These are phyloP conservation scores for Drosophila kambysellisi DNA, from an alignment of 2,888 invertebrate species.

Conservation along the genomic window DNA sequence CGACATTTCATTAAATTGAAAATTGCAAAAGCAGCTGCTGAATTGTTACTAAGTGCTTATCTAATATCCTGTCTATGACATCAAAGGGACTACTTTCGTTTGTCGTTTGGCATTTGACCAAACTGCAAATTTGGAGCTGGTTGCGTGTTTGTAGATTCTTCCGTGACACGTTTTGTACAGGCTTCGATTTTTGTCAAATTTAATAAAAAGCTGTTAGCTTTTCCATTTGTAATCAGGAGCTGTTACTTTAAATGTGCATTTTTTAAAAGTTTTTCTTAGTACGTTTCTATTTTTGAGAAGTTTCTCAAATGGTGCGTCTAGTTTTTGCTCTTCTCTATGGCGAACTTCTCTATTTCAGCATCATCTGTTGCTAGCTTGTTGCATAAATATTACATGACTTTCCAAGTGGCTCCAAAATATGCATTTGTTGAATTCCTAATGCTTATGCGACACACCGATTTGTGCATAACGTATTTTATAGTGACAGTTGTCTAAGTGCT, in stretches of 20 bases:
- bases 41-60: constrained; percentile 23
- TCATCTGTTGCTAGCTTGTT: constrained; percentile 10
- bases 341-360: not conserved
- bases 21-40: constrained; percentile 1
- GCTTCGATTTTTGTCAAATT: not conserved
- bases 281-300: not conserved
- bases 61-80: constrained; percentile 6
- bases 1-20: constrained; percentile 33
- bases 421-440: constrained; percentile 20
- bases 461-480: constrained; percentile 2
- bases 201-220: not conserved
- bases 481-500: constrained; percentile 28
- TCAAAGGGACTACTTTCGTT: constrained; percentile 19
- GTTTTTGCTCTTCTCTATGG: constrained; percentile 3
- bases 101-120: not conserved
- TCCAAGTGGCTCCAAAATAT: constrained; percentile 16
- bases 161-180: not conserved
- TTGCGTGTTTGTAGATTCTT: not conserved
- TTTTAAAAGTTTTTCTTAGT: not conserved
- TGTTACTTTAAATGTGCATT: not conserved
- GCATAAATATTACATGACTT: constrained; percentile 29
- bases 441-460: constrained; percentile 13
- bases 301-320: not conserved
- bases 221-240: not conserved
- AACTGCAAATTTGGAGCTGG: not conserved